Evolutionary conservation across 2,888 invertebrate genomes (phyloP), one percentile per base, ranked within the genome.

Genomic region (Nemapogon koenigi): DNA sequence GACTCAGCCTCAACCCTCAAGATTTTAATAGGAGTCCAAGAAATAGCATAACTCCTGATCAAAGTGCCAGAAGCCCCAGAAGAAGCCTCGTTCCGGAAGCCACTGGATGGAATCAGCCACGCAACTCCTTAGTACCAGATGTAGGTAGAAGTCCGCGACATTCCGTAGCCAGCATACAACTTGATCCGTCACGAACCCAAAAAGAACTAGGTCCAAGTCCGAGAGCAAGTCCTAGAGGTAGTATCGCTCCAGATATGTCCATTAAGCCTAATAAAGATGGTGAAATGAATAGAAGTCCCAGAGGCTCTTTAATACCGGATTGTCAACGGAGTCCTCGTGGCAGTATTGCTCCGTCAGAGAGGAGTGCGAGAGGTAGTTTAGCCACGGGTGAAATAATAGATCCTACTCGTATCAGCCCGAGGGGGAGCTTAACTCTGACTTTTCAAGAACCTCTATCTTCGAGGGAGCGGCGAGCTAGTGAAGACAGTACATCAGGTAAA

Each of bases 21-120:
- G 81, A 82, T 41, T 81, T 81, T 43, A 76, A 80, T 32, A 59
- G 78, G 33, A 78, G 76, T 53, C 75, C 78, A 3, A 57, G 78
- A 39, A 75, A 79, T 49, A 69, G 81, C 59, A 59, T 81, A 50
- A 72, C 79, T 28, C 75, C 80, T 33, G 76, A 79, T 31, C 53
- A 52, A 13, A 64, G 67, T 3, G 79, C 80, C 0, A 70, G 84
- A 33, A 84, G 83, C 53, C 84, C 85, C 0, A 63, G 85, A 40
- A 79, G 85, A 46, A 85, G 85, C 44, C 68, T 85, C 37, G 75
- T 82, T 0, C 83, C 85, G 4, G 85, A 85, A 40, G 78, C 70
- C 1, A 70, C 73, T 1, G 55, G 70, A 1, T 73, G 83, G 59
- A 82, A 80, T 40, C 82, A 84, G 49, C 84, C 84, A 0, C 66